These are phyloP conservation scores for Aegypius monachus DNA, from an alignment of 2,113 vertebrate species.

Conservation along the genomic window DNA sequence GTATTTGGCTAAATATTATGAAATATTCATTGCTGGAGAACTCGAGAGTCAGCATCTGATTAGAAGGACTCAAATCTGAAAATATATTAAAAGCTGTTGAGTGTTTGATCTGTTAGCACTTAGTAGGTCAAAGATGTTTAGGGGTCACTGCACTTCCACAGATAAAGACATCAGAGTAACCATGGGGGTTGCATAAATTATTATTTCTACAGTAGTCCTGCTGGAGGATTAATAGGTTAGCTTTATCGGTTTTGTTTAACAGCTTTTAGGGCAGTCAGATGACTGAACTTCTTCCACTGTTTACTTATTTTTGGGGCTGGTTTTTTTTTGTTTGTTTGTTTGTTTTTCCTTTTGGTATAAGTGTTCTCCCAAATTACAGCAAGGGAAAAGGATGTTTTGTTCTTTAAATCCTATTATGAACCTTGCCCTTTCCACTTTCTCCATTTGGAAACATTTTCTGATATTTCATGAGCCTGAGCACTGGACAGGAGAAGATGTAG, in stretches of 20 bases:
- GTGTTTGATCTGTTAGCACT: constrained; percentile 52
- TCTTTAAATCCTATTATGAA: constrained; percentile 21
- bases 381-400: constrained; percentile 32
- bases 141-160: constrained; percentile 46
- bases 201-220: constrained; percentile 42
- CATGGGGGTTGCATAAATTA: constrained; percentile 35
- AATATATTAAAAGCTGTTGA: constrained; percentile 17
- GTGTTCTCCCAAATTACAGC: not conserved
- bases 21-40: constrained; percentile 6
- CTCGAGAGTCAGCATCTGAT: not conserved
- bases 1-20: not conserved
- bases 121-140: constrained; percentile 39
- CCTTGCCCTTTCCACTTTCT: not conserved
- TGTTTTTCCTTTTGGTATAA: not conserved
- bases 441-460: constrained; percentile 31
- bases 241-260: constrained; percentile 42
- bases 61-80: not conserved
- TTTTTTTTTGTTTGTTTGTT: not conserved
- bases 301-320: not conserved
- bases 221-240: constrained; percentile 55
- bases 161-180: constrained; percentile 32
- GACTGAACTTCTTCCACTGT: constrained; percentile 12
- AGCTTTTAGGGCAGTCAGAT: not conserved
- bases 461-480: constrained; percentile 28
- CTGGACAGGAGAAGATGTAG: not conserved